Percentiles rank a stretch among this genome's conserved stretches.
Conservation (phyloP, 2,888 invertebrate genomes). For the Drosophila kokeensis region DNA sequence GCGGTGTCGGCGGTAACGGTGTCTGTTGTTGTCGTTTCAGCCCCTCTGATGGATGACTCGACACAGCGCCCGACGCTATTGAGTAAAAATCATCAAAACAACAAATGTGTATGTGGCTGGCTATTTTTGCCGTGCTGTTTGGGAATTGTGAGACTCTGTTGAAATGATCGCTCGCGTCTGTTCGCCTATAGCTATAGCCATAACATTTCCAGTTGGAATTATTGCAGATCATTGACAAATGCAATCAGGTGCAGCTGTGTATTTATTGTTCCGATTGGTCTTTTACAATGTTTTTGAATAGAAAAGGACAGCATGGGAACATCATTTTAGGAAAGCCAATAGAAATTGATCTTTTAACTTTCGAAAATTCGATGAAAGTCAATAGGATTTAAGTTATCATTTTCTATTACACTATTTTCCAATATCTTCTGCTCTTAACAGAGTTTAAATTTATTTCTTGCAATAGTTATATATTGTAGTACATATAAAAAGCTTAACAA, state of each 20-base stretch:
- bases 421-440: neutral
- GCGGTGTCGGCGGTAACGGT: conserved; percentile 18
- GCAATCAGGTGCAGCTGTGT: conserved; percentile 41
- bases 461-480: neutral
- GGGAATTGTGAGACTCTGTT: conserved; percentile 18
- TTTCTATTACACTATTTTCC: neutral
- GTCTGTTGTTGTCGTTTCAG: conserved; percentile 46
- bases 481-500: neutral
- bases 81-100: conserved; percentile 48
- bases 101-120: conserved; percentile 25
- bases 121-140: conserved; percentile 49
- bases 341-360: neutral
- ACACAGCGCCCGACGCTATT: conserved; percentile 26
- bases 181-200: conserved; percentile 7
- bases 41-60: conserved; percentile 62
- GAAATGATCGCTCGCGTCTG: conserved; percentile 35
- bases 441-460: neutral
- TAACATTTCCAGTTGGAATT: conserved; percentile 46
- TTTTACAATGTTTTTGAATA: neutral
- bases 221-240: conserved; percentile 32
- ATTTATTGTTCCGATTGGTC: conserved; percentile 11
- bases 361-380: neutral
- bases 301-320: neutral
- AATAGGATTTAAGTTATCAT: neutral
- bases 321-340: neutral